Evolutionary conservation across 1,140 invertebrate species (phyloP).

Genomic region (Atta cephalotes): DNA sequence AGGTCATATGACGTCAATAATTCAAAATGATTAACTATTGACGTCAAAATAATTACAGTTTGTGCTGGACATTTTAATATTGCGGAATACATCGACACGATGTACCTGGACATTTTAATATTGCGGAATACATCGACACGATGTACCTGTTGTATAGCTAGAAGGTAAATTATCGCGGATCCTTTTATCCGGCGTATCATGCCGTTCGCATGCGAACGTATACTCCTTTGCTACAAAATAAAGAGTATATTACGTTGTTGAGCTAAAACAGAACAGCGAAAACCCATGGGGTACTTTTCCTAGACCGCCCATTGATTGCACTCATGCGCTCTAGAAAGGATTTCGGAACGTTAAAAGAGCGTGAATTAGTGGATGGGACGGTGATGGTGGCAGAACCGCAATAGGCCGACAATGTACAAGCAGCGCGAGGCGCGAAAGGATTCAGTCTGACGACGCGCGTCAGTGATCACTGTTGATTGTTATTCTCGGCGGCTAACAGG

Average conservation of each 20-base stretch:
- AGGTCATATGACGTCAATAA: too few relatives aligned
- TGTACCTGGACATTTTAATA: too few relatives aligned
- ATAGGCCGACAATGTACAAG: constrained; percentile 22
- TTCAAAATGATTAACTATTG: too few relatives aligned
- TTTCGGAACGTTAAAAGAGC: constrained; percentile 57
- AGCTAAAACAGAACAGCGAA: constrained; percentile 11
- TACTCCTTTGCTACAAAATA: constrained; percentile 27
- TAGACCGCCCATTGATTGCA: constrained; percentile 36
- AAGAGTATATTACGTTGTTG: not conserved
- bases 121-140: not conserved
- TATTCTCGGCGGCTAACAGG: constrained; percentile 16
- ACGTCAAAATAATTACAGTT: too few relatives aligned
- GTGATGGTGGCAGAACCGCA: constrained; percentile 23
- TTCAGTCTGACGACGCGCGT: constrained; percentile 81
- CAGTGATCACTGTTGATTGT: constrained; percentile 78
- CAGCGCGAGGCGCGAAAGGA: constrained; percentile 57
- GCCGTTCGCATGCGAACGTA: constrained; percentile 8
- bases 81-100: not conserved
- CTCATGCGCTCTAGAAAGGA: constrained; percentile 66
- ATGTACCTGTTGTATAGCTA: too few relatives aligned
- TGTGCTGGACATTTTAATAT: not conserved
- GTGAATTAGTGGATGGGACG: constrained; percentile 72
- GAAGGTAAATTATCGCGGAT: constrained; percentile 1
- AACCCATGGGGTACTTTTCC: constrained; percentile 41
- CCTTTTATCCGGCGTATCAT: constrained; percentile 32